Percentiles rank a stretch among this genome's conserved stretches.
Evolutionary conservation across 2,888 invertebrate genomes (phyloP).

Genomic region (Latheticus oryzae): DNA sequence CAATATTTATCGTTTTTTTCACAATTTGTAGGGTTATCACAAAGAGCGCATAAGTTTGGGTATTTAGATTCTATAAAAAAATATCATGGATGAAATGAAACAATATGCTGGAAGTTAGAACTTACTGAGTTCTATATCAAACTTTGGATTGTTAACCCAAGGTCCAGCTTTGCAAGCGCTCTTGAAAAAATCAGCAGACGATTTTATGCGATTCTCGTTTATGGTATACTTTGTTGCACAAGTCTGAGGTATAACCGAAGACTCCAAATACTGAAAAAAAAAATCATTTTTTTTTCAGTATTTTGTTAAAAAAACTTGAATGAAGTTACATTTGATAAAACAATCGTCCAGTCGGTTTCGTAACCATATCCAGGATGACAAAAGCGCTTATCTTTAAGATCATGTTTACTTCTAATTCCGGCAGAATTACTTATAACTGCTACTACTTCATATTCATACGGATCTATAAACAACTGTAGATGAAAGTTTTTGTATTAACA

Average conservation of each 20-base stretch:
- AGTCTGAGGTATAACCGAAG: constrained; percentile 75
- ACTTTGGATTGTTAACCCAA: constrained; percentile 77
- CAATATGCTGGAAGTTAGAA: constrained; percentile 47
- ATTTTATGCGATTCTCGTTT: constrained; percentile 81
- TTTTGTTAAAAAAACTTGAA: constrained; percentile 11
- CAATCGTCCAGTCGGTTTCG: constrained; percentile 79
- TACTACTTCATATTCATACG: constrained; percentile 73
- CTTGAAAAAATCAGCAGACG: constrained; percentile 80
- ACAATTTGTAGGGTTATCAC: constrained; percentile 73
- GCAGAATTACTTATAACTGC: constrained; percentile 74
- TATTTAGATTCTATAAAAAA: constrained; percentile 71
- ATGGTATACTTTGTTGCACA: constrained; percentile 78
- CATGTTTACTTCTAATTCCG: constrained; percentile 70
- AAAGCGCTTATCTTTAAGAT: constrained; percentile 76
- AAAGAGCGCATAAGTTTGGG: constrained; percentile 78
- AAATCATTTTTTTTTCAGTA: too few relatives aligned
- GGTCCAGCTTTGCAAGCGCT: constrained; percentile 88
- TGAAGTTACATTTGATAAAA: constrained; percentile 78
- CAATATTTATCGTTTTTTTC: constrained; percentile 80
- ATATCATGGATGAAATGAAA: background rate
- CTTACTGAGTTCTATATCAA: constrained; percentile 78
- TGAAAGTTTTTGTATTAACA: constrained; percentile 1
- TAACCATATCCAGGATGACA: constrained; percentile 87
- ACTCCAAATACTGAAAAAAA: constrained; percentile 77
- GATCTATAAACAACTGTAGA: constrained; percentile 55